These are phyloP conservation scores for Cherax destructor DNA, from an alignment of 1,140 invertebrate species.

Conservation along the genomic window DNA sequence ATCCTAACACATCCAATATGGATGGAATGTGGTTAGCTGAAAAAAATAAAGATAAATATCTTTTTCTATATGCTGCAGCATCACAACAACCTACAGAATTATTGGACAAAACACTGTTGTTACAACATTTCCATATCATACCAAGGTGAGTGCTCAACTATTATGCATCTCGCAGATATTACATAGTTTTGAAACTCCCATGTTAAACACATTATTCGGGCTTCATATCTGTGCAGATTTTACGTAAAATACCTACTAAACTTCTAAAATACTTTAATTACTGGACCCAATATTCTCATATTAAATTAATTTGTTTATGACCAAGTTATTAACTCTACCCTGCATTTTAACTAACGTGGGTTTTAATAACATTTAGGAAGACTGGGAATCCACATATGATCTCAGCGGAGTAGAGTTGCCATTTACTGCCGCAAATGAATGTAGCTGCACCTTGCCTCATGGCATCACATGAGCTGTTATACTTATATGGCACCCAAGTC, in stretches of 20 bases:
- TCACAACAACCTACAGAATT: conserved; percentile 6
- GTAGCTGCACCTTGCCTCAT: conserved; percentile 52
- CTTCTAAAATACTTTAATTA: not conserved
- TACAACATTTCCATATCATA: not conserved
- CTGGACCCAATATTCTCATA: conserved; percentile 34
- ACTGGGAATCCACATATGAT: conserved; percentile 26
- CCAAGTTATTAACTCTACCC: conserved; percentile 8
- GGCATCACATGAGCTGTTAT: conserved; percentile 39
- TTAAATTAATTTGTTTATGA: conserved; percentile 27
- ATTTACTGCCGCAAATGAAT: conserved; percentile 26
- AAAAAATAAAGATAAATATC: not conserved
- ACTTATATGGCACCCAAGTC: conserved; percentile 55
- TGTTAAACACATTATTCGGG: not conserved
- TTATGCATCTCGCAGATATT: not conserved
- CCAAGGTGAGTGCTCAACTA: not conserved
- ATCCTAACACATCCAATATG: conserved; percentile 2
- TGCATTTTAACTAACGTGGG: not conserved
- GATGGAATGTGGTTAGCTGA: conserved; percentile 17
- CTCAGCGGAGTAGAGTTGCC: conserved; percentile 43
- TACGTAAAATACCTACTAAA: not conserved
- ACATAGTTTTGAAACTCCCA: not conserved
- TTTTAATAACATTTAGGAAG: conserved; percentile 50
- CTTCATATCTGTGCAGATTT: not conserved
- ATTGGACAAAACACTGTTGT: not conserved
- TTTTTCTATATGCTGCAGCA: not conserved